These are phyloP conservation scores for Venturia canescens DNA, from an alignment of 1,140 invertebrate species.

Conservation along the genomic window DNA sequence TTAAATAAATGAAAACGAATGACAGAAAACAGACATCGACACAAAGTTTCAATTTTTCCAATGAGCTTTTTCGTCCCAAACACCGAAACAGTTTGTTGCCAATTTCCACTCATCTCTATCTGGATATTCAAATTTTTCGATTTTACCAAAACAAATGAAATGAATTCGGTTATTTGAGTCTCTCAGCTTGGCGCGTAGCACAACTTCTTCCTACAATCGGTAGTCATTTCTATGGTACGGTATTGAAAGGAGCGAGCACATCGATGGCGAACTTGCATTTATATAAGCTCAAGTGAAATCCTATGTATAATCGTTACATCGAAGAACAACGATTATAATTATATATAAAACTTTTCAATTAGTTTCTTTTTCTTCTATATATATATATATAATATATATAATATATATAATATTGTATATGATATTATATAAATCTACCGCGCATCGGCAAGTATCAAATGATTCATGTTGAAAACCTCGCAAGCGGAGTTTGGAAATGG, in stretches of 20 bases:
- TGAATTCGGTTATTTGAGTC: too few species aligned
- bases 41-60: too few species aligned
- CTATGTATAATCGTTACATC: conserved; percentile 45
- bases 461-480: conserved; percentile 42
- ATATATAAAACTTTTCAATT: conserved; percentile 62
- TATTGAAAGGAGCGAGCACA: not conserved
- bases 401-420: conserved; percentile 52
- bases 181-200: too few species aligned
- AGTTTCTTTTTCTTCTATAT: conserved; percentile 21
- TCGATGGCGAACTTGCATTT: conserved; percentile 46
- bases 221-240: not conserved
- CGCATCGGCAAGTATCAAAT: conserved; percentile 57
- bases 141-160: too few species aligned
- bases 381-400: conserved; percentile 49
- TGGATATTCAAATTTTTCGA: too few species aligned
- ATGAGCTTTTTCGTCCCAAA: too few species aligned
- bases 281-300: conserved; percentile 45
- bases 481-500: too few species aligned
- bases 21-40: too few species aligned
- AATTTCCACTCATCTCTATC: too few species aligned
- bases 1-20: too few species aligned
- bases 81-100: too few species aligned
- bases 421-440: conserved; percentile 59
- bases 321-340: conserved; percentile 49
- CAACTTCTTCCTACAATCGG: too few species aligned